Evolutionary conservation across 2,113 vertebrate genomes (phyloP), one percentile per base, ranked within the genome.

Genomic region (Silurus glanis): DNA sequence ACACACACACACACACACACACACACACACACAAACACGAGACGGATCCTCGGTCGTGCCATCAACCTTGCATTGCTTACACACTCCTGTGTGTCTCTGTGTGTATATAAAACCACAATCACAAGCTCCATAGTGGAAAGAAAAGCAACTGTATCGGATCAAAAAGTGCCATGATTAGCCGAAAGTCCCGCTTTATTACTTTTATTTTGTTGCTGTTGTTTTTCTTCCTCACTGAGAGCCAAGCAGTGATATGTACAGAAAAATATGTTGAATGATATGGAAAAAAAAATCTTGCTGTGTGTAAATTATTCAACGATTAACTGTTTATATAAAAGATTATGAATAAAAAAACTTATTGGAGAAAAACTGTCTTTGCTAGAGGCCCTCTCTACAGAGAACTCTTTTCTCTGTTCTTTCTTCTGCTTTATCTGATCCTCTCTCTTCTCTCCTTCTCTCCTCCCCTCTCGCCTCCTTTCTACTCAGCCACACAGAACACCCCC

Each of bases 241-340:
- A 95, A 96, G 96, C 96, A 95, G 96, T 95, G 93, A 95, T 91
- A 88, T 96, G 96, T 96, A 97, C 93, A 96, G 95, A 95, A 95
- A 85, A 94, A 95, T 94, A 94, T 79, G 75, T 28, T 78, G 95
- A 95, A 93, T 96, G 94, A 93, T 91, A 94, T 95, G 93, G 37
- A 37, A 94, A 93, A 94, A 93, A 91, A 92, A 95, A 94, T 92
- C 89, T 95, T 96, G 96, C 95, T 95, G 96, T 97, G 97, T 98
- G 97, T 98, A 96, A 97, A 96, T 95, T 97, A 96, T 95, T 96
- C 95, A 96, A 95, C 95, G 96, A 97, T 97, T 96, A 97, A 96
- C 94, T 97, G 97, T 99, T 98, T 97, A 96, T 99, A 98, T 96
- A 95, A 97, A 97, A 98, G 80, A 96, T 96, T 96, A 95, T 95